phyloP scores from a whole-genome alignment of 2,113 vertebrate genomes.

The Arvicanthis niloticus region DNA sequence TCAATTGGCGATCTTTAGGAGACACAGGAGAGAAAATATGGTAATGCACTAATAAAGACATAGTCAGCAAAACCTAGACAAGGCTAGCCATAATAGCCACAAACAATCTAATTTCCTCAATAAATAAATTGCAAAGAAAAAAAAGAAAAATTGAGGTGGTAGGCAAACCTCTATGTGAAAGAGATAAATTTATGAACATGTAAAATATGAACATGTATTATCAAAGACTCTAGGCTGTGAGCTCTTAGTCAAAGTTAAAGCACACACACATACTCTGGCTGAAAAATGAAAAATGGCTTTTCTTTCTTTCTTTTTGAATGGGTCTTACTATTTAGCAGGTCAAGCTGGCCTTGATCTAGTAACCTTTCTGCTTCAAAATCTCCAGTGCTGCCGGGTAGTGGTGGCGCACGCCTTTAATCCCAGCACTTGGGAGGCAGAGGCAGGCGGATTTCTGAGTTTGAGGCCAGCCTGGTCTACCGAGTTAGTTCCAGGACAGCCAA shows the following conservation, averaged over 20 bases:
- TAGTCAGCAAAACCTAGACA: not conserved
- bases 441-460: no score
- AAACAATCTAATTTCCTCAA: not conserved
- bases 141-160: not conserved
- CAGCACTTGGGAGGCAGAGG: no score
- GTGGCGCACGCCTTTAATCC: no score
- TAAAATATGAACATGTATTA: not conserved
- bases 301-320: not conserved
- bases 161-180: not conserved
- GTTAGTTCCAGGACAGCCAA: no score
- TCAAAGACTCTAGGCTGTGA: not conserved
- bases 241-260: not conserved
- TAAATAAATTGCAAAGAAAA: slow-evolving; percentile 5
- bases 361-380: no score
- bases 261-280: no score
- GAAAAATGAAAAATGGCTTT: not conserved
- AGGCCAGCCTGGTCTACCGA: no score
- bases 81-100: not conserved
- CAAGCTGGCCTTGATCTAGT: not conserved
- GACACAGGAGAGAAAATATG: not conserved
- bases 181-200: not conserved
- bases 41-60: not conserved
- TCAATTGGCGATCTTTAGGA: not conserved
- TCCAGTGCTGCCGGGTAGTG: no score
- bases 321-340: not conserved